These are phyloP conservation scores for Avahi laniger DNA, from an alignment of 2,797 vertebrate species.

Conservation along the genomic window DNA sequence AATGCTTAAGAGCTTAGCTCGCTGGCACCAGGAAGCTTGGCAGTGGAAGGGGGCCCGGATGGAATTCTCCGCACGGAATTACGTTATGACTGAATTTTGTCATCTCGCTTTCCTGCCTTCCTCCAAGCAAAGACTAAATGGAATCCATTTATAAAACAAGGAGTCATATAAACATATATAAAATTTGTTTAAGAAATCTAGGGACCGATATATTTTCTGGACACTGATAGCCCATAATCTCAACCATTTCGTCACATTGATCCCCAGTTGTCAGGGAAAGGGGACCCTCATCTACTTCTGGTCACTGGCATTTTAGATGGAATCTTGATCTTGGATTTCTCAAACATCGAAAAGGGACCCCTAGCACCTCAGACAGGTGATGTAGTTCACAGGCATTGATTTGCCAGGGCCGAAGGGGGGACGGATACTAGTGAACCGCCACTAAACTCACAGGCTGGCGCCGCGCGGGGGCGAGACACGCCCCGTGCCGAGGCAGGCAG, in stretches of 20 bases:
- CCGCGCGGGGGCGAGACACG: fast-evolving
- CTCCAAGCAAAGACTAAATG: neutral
- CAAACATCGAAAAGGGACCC: neutral
- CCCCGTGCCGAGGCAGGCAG: neutral
- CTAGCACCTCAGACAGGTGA: neutral
- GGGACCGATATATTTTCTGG: neutral
- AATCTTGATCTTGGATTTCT: neutral
- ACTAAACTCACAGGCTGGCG: neutral
- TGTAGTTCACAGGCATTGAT: neutral
- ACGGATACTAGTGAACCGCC: neutral
- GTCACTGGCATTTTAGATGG: neutral
- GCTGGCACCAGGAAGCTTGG: neutral
- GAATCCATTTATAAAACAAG: neutral
- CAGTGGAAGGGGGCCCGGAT: neutral
- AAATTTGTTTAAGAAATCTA: neutral
- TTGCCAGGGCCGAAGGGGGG: neutral
- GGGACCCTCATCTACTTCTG: neutral
- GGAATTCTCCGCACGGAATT: neutral
- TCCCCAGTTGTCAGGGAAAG: neutral
- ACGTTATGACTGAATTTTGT: neutral
- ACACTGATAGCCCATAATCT: neutral
- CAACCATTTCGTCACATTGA: neutral
- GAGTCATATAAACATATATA: neutral
- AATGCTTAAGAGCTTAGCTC: neutral
- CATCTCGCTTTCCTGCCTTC: neutral